A percentile compares a stretch with the other conserved stretches of the same genome.
Evolutionary conservation across 2,888 invertebrate species (phyloP).

Genomic region (Agriopis marginaria): DNA sequence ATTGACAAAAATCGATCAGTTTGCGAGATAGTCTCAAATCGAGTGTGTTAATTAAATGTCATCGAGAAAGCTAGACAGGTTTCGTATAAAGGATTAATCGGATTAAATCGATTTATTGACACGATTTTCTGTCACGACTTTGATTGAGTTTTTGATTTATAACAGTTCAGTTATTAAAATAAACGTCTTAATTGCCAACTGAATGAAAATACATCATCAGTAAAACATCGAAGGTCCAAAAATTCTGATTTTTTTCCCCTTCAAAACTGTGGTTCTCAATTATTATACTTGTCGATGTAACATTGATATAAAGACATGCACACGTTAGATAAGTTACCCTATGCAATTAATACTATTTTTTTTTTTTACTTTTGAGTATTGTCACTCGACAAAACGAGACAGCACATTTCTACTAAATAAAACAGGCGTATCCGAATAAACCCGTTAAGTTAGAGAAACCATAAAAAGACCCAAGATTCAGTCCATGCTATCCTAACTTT

Average conservation of each 20-base stretch:
- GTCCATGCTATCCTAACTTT: background rate
- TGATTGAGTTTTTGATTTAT: constrained; percentile 32
- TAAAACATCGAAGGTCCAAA: background rate
- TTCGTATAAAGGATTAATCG: constrained; percentile 29
- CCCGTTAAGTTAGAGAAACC: background rate
- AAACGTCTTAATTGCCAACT: background rate
- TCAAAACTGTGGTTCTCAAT: background rate
- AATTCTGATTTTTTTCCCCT: background rate
- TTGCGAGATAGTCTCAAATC: constrained; percentile 14
- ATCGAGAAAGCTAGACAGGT: constrained; percentile 31
- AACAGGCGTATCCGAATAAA: background rate
- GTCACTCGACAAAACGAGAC: background rate
- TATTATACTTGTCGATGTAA: background rate
- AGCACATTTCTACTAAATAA: background rate
- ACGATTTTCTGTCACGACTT: constrained; percentile 22
- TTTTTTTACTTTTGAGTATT: background rate
- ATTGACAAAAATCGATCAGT: constrained; percentile 4
- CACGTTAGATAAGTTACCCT: background rate
- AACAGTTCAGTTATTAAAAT: constrained; percentile 1
- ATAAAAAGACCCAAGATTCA: background rate
- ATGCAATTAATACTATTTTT: too few relatives aligned
- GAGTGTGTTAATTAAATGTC: constrained; percentile 25
- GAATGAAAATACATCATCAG: background rate
- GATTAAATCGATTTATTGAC: constrained; percentile 29
- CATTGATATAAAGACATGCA: background rate